phyloP scores from a whole-genome alignment of 2,797 vertebrate species.

The Clarias pachynema region DNA sequence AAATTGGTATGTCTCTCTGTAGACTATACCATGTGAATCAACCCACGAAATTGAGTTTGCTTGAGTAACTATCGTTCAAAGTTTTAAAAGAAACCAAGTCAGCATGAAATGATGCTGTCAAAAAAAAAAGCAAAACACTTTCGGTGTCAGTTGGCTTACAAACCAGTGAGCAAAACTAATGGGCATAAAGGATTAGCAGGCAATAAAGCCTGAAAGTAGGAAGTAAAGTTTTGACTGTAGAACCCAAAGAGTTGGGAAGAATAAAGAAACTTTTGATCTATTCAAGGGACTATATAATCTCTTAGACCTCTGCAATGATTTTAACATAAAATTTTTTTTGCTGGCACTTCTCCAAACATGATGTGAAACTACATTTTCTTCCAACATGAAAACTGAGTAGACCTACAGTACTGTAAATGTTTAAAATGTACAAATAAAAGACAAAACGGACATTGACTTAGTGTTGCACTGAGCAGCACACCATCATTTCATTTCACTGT shows the following conservation, averaged over 20 bases:
- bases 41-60: conserved; percentile 59
- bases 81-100: conserved; percentile 49
- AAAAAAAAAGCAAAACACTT: conserved; percentile 30
- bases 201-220: conserved; percentile 37
- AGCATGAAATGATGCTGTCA: conserved; percentile 61
- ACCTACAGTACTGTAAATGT: neutral
- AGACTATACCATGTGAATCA: conserved; percentile 19
- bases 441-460: neutral
- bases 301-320: conserved; percentile 1
- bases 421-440: neutral
- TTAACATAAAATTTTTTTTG: conserved; percentile 19
- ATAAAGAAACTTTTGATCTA: conserved; percentile 18
- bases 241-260: conserved; percentile 23
- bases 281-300: neutral
- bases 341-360: neutral
- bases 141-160: conserved; percentile 27
- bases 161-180: conserved; percentile 35
- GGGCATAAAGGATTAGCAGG: conserved; percentile 43
- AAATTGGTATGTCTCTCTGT: neutral
- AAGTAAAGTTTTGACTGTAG: conserved; percentile 15
- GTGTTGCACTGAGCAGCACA: neutral
- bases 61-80: conserved; percentile 21
- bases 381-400: neutral
- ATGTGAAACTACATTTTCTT: neutral
- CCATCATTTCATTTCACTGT: conserved; percentile 20